A percentile compares a stretch with the other conserved stretches of the same genome.
phyloP scores from a whole-genome alignment of 2,797 vertebrate species.

The Podargus strigoides region DNA sequence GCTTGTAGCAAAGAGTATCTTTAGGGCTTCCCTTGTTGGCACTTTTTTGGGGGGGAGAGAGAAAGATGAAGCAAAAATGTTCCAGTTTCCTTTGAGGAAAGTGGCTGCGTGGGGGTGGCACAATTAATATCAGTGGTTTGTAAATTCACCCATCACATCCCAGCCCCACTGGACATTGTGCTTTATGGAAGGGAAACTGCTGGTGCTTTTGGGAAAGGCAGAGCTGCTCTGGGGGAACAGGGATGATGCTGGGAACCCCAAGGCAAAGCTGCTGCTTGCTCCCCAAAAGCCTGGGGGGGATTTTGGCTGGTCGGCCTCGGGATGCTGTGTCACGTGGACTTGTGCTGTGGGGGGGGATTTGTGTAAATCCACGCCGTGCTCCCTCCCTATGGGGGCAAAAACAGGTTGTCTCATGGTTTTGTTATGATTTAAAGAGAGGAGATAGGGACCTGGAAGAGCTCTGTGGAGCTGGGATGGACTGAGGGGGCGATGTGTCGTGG shows the following conservation, averaged over 20 bases:
- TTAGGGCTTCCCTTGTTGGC: background rate
- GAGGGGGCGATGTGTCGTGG: rapidly evolving
- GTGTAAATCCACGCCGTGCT: background rate
- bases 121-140: background rate
- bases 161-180: background rate
- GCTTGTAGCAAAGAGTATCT: background rate
- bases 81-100: background rate
- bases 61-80: background rate
- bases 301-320: rapidly evolving
- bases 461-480: background rate
- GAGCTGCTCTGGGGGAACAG: background rate
- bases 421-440: background rate
- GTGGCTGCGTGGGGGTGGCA: background rate
- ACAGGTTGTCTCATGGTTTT: background rate
- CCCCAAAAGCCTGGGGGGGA: background rate
- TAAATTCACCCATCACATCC: background rate
- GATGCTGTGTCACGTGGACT: background rate
- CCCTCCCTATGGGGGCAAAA: background rate
- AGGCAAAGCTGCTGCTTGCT: background rate
- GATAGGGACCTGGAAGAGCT: background rate
- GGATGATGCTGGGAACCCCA: background rate
- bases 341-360: rapidly evolving
- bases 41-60: background rate
- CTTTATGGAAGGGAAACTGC: background rate
- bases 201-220: background rate